Evolutionary conservation across 2,113 vertebrate genomes (phyloP).

Genomic region (Brienomyrus longianalis): DNA sequence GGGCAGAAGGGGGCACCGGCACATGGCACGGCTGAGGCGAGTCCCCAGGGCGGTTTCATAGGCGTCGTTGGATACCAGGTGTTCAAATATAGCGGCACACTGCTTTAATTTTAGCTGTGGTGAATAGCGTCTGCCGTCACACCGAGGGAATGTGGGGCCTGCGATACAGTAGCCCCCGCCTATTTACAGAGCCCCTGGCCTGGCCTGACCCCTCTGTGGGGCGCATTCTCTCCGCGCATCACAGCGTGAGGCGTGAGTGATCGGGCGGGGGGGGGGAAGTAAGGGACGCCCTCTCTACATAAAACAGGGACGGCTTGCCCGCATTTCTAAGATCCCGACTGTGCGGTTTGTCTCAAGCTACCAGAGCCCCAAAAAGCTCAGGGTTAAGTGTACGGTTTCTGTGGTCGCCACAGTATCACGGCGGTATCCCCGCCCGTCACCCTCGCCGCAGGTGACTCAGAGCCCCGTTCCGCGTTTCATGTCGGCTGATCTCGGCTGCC

Average conservation of each 20-base stretch:
- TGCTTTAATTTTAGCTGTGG: slow-evolving; percentile 8
- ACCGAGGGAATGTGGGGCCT: neutral
- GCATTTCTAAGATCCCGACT: neutral
- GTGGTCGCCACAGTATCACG: neutral
- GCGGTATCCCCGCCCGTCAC: neutral
- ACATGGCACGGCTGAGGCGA: neutral
- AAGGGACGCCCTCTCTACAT: neutral
- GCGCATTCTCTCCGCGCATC: no score
- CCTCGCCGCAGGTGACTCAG: slow-evolving; percentile 22
- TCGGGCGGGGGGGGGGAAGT: neutral
- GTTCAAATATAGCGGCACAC: neutral
- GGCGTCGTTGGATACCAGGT: neutral
- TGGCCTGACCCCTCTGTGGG: neutral
- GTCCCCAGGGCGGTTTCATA: neutral
- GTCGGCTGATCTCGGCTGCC: slow-evolving; percentile 8
- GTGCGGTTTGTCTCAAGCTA: neutral
- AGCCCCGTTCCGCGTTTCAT: slow-evolving; percentile 34
- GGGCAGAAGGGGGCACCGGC: neutral
- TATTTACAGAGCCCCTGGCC: neutral
- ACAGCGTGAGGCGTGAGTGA: no score
- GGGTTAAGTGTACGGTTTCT: neutral
- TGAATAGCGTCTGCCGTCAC: neutral
- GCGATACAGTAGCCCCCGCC: neutral
- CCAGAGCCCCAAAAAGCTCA: neutral
- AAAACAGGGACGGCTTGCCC: neutral